A percentile compares a stretch with the other conserved stretches of the same genome.
phyloP scores from a whole-genome alignment of 1,140 invertebrate genomes.

The Drosophila lacteicornis region DNA sequence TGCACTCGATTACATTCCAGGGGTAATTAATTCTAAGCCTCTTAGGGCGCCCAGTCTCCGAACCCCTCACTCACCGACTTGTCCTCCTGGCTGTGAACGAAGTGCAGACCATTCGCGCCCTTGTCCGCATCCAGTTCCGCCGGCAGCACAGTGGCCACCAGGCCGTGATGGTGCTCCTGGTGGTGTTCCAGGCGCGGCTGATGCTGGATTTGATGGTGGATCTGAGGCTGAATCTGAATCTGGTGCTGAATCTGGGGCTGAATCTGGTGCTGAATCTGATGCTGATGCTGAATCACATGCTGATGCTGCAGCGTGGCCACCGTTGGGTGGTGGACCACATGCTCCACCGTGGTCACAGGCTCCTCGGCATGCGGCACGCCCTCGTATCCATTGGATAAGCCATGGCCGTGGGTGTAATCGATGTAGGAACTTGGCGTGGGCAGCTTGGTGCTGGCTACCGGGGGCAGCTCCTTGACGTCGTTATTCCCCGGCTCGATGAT shows the following conservation, averaged over 20 bases:
- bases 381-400: conserved; percentile 74
- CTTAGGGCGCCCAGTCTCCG: conserved; percentile 5
- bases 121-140: conserved; percentile 54
- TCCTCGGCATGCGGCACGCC: conserved; percentile 47
- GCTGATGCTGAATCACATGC: background rate
- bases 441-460: conserved; percentile 29
- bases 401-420: conserved; percentile 67
- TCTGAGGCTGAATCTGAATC: background rate
- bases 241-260: conserved; percentile 10
- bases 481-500: conserved; percentile 73
- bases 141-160: conserved; percentile 52
- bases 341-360: conserved; percentile 56
- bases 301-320: conserved; percentile 24
- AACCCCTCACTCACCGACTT: conserved; percentile 54
- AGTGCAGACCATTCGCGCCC: conserved; percentile 49
- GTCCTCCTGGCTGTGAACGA: conserved; percentile 42
- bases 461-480: conserved; percentile 54
- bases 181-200: conserved; percentile 5
- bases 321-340: conserved; percentile 68
- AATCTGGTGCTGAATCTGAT: background rate
- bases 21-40: conserved; percentile 10
- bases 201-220: background rate
- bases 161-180: conserved; percentile 21
- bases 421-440: conserved; percentile 70
- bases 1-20: background rate